Percentiles rank a stretch among this genome's conserved stretches.
phyloP scores from a whole-genome alignment of 2,113 vertebrate species.

The Axis porcinus region DNA sequence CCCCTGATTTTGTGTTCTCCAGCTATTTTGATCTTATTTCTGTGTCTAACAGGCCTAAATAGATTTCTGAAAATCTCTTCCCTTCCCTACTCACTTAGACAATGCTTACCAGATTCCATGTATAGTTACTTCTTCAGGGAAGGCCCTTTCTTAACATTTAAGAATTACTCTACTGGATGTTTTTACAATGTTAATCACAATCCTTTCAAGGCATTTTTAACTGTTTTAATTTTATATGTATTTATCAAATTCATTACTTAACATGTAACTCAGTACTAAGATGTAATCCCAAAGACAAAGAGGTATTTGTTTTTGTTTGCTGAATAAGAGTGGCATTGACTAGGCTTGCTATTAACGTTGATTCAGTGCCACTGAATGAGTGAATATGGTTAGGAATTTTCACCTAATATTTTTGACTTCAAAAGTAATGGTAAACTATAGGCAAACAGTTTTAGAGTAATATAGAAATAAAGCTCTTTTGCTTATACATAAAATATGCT shows the following conservation, averaged over 20 bases:
- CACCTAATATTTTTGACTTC: neutral
- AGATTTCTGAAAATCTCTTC: neutral
- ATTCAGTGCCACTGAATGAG: neutral
- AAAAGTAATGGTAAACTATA: neutral
- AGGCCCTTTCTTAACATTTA: neutral
- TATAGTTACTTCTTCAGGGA: neutral
- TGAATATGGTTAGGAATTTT: neutral
- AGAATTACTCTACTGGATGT: neutral
- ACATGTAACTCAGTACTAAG: neutral
- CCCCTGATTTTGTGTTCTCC: neutral
- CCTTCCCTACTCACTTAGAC: neutral
- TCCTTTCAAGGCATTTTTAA: neutral
- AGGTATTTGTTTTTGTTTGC: neutral
- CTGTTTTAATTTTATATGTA: neutral
- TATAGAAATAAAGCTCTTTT: neutral
- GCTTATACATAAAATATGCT: neutral
- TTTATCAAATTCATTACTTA: neutral
- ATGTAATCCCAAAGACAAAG: neutral
- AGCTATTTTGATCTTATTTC: neutral
- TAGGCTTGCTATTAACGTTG: neutral
- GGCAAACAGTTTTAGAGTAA: neutral
- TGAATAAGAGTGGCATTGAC: neutral
- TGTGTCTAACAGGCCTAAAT: neutral
- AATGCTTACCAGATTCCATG: neutral
- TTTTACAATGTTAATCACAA: neutral